These are phyloP conservation scores for Pachyramphus minor DNA, from an alignment of 2,113 vertebrate genomes.

Conservation along the genomic window DNA sequence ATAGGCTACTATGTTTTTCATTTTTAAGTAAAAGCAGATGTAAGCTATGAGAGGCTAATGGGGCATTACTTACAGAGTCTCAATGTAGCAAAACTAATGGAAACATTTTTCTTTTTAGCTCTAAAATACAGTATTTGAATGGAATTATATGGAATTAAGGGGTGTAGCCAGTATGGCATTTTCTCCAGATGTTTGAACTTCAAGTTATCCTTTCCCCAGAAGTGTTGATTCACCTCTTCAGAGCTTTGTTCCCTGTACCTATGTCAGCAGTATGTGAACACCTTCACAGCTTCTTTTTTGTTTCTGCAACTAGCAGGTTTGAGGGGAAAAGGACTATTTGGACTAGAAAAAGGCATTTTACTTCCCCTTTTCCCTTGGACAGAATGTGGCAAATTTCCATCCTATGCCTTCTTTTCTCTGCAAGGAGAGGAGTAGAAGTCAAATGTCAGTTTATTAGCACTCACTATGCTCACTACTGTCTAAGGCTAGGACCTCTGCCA, in stretches of 20 bases:
- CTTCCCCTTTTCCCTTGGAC: not conserved
- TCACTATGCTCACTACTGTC: not conserved
- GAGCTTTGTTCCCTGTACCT: not conserved
- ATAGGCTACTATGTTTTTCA: not conserved
- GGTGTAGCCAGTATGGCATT: not conserved
- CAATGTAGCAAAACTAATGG: constrained; percentile 45
- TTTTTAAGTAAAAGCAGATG: constrained; percentile 53
- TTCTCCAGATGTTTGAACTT: constrained; percentile 14
- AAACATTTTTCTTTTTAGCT: constrained; percentile 30
- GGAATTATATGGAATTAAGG: not conserved
- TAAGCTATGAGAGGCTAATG: constrained; percentile 34
- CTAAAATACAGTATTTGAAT: constrained; percentile 20
- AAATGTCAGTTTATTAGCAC: not conserved
- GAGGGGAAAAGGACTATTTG: not conserved
- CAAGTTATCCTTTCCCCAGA: not conserved
- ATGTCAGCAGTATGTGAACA: not conserved
- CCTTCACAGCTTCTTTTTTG: not conserved
- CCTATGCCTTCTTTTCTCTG: not conserved
- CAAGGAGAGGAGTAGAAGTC: not conserved
- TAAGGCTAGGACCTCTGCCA: not conserved
- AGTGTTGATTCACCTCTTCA: not conserved
- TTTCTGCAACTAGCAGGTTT: not conserved
- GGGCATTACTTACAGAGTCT: constrained; percentile 11
- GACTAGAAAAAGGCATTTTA: not conserved
- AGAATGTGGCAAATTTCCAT: not conserved